These are phyloP conservation scores for Corticium candelabrum DNA, from an alignment of 37 sponge, comb jelly and placozoan species.

Conservation along the genomic window DNA sequence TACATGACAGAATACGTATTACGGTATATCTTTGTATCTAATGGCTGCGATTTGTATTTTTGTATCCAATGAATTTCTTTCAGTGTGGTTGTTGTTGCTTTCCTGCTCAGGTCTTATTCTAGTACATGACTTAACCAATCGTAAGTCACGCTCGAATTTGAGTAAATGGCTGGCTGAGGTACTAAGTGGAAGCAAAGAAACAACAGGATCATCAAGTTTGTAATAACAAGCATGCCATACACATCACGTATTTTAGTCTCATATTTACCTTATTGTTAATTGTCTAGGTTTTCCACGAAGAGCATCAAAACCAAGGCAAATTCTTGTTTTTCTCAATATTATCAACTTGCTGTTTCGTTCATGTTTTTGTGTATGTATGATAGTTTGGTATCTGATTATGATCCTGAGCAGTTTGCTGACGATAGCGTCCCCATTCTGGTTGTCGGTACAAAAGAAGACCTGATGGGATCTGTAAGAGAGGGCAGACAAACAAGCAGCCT, in stretches of 20 bases:
- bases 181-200: slow-evolving; percentile 9
- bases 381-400: slow-evolving; percentile 28
- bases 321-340: too few species aligned
- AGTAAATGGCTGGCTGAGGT: slow-evolving; percentile 74
- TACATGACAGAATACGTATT: too few species aligned
- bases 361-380: too few species aligned
- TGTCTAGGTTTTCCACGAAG: too few species aligned
- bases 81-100: not conserved
- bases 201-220: not conserved
- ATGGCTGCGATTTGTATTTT: too few species aligned
- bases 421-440: slow-evolving; percentile 64
- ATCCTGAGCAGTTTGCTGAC: slow-evolving; percentile 68
- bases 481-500: slow-evolving; percentile 7
- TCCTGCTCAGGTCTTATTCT: slow-evolving; percentile 62
- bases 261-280: too few species aligned
- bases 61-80: not conserved
- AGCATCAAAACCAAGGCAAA: too few species aligned
- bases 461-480: not conserved
- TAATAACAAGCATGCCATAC: not conserved
- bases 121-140: slow-evolving; percentile 91
- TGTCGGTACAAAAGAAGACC: slow-evolving; percentile 63
- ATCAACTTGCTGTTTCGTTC: too few species aligned
- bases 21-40: too few species aligned
- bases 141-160: slow-evolving; percentile 82
- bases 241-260: not conserved